phyloP scores from a whole-genome alignment of 2,888 invertebrate species.

The Thyatira batis region DNA sequence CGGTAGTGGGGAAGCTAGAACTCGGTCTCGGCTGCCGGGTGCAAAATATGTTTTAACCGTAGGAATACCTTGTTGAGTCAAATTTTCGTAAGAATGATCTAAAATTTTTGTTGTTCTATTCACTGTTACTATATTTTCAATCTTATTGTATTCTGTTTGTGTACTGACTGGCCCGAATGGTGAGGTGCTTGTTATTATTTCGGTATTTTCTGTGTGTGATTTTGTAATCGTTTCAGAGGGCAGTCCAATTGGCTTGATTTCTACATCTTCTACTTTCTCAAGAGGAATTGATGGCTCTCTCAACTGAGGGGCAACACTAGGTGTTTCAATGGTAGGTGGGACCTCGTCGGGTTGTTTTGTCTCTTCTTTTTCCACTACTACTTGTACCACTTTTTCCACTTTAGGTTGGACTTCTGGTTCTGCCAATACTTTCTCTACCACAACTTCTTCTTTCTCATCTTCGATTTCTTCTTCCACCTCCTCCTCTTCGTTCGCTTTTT shows the following conservation, averaged over 20 bases:
- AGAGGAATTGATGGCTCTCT: constrained; percentile 71
- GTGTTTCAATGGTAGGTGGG: background rate
- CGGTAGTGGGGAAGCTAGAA: constrained; percentile 57
- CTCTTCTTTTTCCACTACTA: constrained; percentile 18
- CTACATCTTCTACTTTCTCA: constrained; percentile 74
- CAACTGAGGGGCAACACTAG: constrained; percentile 25
- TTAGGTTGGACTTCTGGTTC: constrained; percentile 22
- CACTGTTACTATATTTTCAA: constrained; percentile 73
- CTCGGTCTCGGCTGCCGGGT: constrained; percentile 55
- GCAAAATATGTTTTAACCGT: constrained; percentile 67
- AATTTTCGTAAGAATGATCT: constrained; percentile 65
- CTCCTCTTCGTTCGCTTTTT: background rate
- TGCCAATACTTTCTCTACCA: constrained; percentile 19
- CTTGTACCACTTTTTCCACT: constrained; percentile 21
- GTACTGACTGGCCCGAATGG: constrained; percentile 58
- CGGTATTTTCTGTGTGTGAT: constrained; percentile 61
- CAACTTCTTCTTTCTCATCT: constrained; percentile 17
- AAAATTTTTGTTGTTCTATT: constrained; percentile 73
- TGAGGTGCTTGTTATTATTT: constrained; percentile 47
- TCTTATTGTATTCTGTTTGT: constrained; percentile 71
- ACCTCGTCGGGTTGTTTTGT: constrained; percentile 15
- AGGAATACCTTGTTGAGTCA: constrained; percentile 60
- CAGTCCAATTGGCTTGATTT: constrained; percentile 73
- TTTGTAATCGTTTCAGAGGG: constrained; percentile 62
- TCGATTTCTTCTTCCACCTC: constrained; percentile 33